A percentile compares a stretch with the other conserved stretches of the same genome.
phyloP scores from a whole-genome alignment of 2,888 invertebrate species.

The Ariolimax columbianus region DNA sequence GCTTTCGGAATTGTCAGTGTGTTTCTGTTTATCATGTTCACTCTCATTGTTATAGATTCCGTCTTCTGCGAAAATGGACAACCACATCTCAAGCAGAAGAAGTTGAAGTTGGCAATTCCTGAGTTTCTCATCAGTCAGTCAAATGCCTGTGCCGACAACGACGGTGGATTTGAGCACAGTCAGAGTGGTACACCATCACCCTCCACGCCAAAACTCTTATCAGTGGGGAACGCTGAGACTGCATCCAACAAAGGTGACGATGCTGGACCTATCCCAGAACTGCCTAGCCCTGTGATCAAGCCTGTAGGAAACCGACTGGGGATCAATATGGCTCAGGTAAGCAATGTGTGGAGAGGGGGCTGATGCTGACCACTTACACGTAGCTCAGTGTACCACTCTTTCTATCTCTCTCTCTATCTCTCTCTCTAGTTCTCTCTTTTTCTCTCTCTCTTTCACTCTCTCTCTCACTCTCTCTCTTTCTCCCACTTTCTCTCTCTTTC shows the following conservation, averaged over 20 bases:
- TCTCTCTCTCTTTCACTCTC: no score
- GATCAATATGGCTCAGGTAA: slow-evolving; percentile 68
- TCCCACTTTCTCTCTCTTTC: no score
- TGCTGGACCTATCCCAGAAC: slow-evolving; percentile 48
- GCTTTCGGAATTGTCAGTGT: slow-evolving; percentile 35
- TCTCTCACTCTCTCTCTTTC: no score
- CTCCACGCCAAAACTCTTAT: slow-evolving; percentile 52
- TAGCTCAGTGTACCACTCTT: neutral
- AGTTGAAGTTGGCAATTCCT: slow-evolving; percentile 46
- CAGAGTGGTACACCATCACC: slow-evolving; percentile 49
- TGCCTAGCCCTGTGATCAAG: slow-evolving; percentile 51
- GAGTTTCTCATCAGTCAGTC: slow-evolving; percentile 56
- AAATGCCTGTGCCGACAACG: slow-evolving; percentile 44
- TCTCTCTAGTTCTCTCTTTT: no score
- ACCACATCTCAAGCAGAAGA: slow-evolving; percentile 44
- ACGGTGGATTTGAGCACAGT: slow-evolving; percentile 40
- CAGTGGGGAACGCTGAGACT: slow-evolving; percentile 43
- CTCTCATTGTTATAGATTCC: neutral
- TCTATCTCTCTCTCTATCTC: neutral
- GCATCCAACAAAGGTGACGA: slow-evolving; percentile 54
- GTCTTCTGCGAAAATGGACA: slow-evolving; percentile 47
- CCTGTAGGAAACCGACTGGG: slow-evolving; percentile 61
- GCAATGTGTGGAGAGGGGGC: neutral
- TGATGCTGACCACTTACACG: no score
- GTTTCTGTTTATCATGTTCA: slow-evolving; percentile 29